A percentile compares a stretch with the other conserved stretches of the same genome.
Evolutionary conservation across 2,888 invertebrate species (phyloP).

Genomic region (Epinotia brunnichana): DNA sequence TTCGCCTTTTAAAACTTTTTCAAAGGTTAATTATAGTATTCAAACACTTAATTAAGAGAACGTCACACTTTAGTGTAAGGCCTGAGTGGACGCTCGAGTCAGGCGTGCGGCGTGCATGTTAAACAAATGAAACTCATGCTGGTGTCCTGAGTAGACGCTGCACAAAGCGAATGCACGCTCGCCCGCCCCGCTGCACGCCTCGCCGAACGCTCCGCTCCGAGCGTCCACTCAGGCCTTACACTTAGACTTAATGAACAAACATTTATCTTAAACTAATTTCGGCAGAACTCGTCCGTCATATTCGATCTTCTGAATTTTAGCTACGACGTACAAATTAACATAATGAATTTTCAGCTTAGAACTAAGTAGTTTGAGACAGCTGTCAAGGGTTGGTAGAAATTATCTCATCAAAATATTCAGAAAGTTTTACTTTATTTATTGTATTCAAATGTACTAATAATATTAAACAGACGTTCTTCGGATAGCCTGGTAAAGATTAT

Average conservation of each 20-base stretch:
- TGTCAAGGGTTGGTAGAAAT: background rate
- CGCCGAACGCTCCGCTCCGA: no score
- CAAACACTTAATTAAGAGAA: background rate
- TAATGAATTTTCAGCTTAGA: constrained; percentile 7
- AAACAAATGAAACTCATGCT: no score
- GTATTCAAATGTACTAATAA: no score
- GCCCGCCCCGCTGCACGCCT: no score
- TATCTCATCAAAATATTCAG: constrained; percentile 4
- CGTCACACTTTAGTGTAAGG: background rate
- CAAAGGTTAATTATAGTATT: background rate
- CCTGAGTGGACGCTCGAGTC: no score
- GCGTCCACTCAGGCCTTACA: no score
- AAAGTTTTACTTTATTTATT: background rate
- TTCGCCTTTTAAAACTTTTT: background rate
- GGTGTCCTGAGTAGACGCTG: no score
- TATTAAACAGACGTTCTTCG: no score
- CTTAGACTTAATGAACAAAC: constrained; percentile 18
- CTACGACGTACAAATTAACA: background rate
- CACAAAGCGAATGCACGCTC: no score
- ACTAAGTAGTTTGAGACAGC: constrained; percentile 15
- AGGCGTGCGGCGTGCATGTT: no score
- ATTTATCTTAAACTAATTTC: constrained; percentile 9
- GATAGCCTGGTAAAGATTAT: no score
- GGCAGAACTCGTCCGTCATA: constrained; percentile 5
- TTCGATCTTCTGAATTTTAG: constrained; percentile 1